Conservation (phyloP, 2,113 vertebrate genomes). For the Mixornis gularis region DNA sequence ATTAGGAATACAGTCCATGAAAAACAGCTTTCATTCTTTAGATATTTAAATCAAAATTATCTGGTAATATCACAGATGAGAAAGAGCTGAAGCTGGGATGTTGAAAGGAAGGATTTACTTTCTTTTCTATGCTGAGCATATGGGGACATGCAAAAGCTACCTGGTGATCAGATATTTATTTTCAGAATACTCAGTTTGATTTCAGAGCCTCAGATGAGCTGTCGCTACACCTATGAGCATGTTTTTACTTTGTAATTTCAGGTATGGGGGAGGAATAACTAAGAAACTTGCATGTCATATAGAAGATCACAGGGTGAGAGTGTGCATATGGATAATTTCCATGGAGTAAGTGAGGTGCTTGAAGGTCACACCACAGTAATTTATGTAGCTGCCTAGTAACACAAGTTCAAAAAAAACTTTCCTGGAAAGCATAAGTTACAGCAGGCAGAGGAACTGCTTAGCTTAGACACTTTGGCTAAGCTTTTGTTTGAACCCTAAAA, state of each 20-base stretch:
- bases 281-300: neutral
- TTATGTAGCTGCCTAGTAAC: slow-evolving; percentile 13
- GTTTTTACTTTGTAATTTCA: neutral
- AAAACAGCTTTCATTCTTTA: neutral
- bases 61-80: neutral
- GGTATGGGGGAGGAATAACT: neutral
- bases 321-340: slow-evolving; percentile 7
- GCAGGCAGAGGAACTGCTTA: neutral
- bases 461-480: neutral
- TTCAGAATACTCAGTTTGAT: neutral
- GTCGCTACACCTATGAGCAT: neutral
- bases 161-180: neutral
- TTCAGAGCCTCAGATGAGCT: slow-evolving; percentile 10
- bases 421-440: slow-evolving; percentile 4
- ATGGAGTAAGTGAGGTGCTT: slow-evolving; percentile 6
- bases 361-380: slow-evolving; percentile 32
- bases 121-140: neutral
- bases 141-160: neutral
- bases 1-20: neutral
- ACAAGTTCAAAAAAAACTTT: neutral
- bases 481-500: neutral
- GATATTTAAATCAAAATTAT: neutral
- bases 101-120: neutral
- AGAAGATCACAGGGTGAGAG: neutral
- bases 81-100: neutral